A percentile compares a stretch with the other conserved stretches of the same genome.
Conservation (phyloP, 2,888 invertebrate genomes). For the Pimpla rufipes region DNA sequence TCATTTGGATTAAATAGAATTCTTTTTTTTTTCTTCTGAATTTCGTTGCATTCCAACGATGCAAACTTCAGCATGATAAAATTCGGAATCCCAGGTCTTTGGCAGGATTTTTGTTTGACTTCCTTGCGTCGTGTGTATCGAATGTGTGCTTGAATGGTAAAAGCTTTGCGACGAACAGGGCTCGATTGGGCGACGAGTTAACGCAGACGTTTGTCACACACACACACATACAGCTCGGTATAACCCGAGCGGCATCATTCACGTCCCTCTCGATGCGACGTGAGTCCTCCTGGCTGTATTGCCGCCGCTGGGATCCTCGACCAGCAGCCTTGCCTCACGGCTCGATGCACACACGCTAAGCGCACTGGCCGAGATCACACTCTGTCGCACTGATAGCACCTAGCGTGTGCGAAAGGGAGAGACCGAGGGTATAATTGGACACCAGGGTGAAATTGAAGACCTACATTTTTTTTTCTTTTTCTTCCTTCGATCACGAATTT, state of each 20-base stretch:
- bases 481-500: too few species aligned
- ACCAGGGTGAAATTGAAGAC: neutral
- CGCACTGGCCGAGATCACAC: constrained; percentile 57
- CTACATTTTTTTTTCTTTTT: neutral
- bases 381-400: constrained; percentile 49
- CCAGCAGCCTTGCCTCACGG: constrained; percentile 37
- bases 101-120: neutral
- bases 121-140: neutral
- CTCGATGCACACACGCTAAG: constrained; percentile 39
- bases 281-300: constrained; percentile 35
- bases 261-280: constrained; percentile 48
- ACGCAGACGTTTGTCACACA: too few species aligned
- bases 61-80: too few species aligned
- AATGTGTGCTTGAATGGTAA: neutral
- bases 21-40: too few species aligned
- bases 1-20: too few species aligned
- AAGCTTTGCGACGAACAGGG: neutral
- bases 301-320: constrained; percentile 35
- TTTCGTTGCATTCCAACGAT: too few species aligned
- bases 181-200: too few species aligned
- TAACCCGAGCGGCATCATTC: constrained; percentile 2
- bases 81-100: too few species aligned
- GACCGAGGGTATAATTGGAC: constrained; percentile 25
- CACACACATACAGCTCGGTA: too few species aligned
- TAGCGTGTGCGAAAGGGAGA: neutral